Percentiles rank a stretch among this genome's conserved stretches.
phyloP scores from a whole-genome alignment of 2,888 invertebrate species.

The Timandra comae region DNA sequence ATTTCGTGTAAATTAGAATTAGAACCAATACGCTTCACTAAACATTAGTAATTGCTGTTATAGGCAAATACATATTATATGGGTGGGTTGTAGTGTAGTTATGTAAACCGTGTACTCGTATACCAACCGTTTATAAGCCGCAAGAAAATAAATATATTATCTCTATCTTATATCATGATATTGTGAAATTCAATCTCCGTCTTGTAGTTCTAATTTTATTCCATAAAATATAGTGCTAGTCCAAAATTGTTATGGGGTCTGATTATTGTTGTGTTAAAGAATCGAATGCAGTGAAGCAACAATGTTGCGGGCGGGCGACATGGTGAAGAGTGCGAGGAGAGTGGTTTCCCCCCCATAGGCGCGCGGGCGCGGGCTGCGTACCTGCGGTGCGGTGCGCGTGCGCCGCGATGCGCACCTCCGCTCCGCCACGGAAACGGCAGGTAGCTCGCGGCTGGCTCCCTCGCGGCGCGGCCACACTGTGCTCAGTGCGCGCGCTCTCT shows the following conservation, averaged over 20 bases:
- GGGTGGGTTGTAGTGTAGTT: too few relatives aligned
- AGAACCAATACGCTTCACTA: slow-evolving; percentile 38
- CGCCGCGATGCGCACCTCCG: slow-evolving; percentile 73
- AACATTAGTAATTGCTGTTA: slow-evolving; percentile 15
- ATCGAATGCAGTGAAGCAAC: neutral
- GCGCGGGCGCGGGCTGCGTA: slow-evolving; percentile 31
- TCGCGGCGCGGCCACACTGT: slow-evolving; percentile 18
- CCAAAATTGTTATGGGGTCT: too few relatives aligned
- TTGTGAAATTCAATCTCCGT: too few relatives aligned
- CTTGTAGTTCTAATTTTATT: too few relatives aligned
- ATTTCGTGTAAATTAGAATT: slow-evolving; percentile 63
- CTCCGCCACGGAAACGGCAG: slow-evolving; percentile 65
- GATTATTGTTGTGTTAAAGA: neutral
- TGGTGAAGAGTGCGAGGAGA: slow-evolving; percentile 32
- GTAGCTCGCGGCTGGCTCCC: slow-evolving; percentile 50
- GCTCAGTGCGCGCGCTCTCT: slow-evolving; percentile 74
- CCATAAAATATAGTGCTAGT: too few relatives aligned
- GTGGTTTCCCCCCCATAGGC: slow-evolving; percentile 35
- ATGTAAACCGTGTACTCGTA: too few relatives aligned
- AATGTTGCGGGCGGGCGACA: neutral
- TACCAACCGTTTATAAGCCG: too few relatives aligned
- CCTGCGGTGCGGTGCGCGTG: slow-evolving; percentile 69
- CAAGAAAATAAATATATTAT: too few relatives aligned
- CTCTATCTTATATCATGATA: too few relatives aligned
- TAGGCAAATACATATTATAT: too few relatives aligned